These are phyloP conservation scores for Notoglanidium macrostoma DNA, from an alignment of 2,797 vertebrate species.

Conservation along the genomic window DNA sequence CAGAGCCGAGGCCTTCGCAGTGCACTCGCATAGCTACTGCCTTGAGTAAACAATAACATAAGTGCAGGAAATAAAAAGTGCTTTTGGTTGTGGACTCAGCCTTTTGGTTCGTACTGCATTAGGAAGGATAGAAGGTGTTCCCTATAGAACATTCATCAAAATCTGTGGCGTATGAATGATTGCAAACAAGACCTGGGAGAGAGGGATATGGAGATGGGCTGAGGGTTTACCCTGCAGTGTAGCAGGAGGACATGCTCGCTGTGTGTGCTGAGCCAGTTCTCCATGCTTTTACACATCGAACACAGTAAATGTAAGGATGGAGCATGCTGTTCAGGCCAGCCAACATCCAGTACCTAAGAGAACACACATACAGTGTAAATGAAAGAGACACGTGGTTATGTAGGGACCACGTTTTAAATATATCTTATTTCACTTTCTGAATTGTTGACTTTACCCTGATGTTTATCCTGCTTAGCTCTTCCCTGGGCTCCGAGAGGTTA, in stretches of 20 bases:
- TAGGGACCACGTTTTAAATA: neutral
- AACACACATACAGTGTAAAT: conserved; percentile 14
- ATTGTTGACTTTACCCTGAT: conserved; percentile 77
- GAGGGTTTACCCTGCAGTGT: conserved; percentile 82
- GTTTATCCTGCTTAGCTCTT: conserved; percentile 79
- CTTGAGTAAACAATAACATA: neutral
- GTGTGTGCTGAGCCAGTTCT: conserved; percentile 85
- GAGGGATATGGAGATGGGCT: neutral
- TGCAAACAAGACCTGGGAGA: neutral
- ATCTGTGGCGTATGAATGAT: neutral
- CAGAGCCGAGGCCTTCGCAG: neutral
- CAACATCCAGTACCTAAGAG: conserved; percentile 82
- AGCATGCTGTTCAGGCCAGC: conserved; percentile 86
- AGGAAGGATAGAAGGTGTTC: neutral
- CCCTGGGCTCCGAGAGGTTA: conserved; percentile 85
- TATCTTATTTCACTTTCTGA: neutral
- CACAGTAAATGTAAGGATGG: conserved; percentile 86
- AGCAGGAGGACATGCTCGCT: conserved; percentile 85
- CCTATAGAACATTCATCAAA: neutral
- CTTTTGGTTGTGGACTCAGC: neutral
- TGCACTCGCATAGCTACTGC: neutral
- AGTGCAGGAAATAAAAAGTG: neutral
- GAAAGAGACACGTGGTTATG: neutral
- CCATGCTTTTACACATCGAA: conserved; percentile 84
- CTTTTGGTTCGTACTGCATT: neutral